A percentile compares a stretch with the other conserved stretches of the same genome.
phyloP scores from a whole-genome alignment of 2,888 invertebrate genomes.

The Ceramica pisi region DNA sequence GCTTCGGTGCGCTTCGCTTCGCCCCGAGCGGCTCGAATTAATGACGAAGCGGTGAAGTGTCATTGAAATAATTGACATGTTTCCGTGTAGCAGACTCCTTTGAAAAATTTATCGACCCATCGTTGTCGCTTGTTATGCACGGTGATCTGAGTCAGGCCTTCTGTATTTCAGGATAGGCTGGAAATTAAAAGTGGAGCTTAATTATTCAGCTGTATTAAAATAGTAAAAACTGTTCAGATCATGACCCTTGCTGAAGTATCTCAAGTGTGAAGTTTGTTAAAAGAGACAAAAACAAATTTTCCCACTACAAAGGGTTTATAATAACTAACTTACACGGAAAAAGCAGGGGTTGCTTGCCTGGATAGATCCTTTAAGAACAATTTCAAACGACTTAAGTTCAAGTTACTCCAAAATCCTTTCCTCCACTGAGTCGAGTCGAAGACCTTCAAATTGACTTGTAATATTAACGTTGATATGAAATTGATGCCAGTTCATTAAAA shows the following conservation, averaged over 20 bases:
- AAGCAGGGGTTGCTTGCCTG: too few species aligned
- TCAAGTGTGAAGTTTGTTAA: too few species aligned
- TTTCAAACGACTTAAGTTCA: too few species aligned
- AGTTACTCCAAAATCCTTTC: too few species aligned
- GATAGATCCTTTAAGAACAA: too few species aligned
- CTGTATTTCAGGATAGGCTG: not conserved
- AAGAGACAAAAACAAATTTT: too few species aligned
- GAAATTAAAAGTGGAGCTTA: not conserved
- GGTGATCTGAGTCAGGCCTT: slow-evolving; percentile 26
- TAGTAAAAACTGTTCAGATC: too few species aligned
- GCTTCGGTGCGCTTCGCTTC: slow-evolving; percentile 51
- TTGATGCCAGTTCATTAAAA: not conserved
- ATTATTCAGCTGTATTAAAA: not conserved
- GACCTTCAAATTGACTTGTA: too few species aligned
- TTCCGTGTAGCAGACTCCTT: slow-evolving; percentile 64
- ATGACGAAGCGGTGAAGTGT: slow-evolving; percentile 71
- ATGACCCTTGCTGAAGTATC: too few species aligned
- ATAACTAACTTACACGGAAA: too few species aligned
- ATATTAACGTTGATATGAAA: not conserved
- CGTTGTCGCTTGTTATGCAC: slow-evolving; percentile 13
- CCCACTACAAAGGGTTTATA: too few species aligned
- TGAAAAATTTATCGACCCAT: slow-evolving; percentile 49
- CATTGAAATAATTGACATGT: slow-evolving; percentile 78
- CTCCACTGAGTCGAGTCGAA: too few species aligned
- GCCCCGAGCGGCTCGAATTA: slow-evolving; percentile 71